Conservation (phyloP, 2,797 vertebrate species). For the Borostomias antarcticus region DNA sequence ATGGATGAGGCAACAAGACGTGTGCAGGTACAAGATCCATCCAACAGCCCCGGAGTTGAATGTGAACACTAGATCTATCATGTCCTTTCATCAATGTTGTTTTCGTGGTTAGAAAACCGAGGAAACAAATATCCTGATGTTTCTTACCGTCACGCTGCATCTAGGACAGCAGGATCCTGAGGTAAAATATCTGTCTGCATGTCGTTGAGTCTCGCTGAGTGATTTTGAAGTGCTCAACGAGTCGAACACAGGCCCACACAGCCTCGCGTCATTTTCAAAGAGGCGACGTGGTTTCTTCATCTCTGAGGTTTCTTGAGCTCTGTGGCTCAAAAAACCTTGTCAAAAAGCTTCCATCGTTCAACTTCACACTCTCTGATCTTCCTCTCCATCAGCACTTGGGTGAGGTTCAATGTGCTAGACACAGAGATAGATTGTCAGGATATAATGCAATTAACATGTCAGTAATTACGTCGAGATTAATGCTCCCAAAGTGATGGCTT, state of each 20-base stretch:
- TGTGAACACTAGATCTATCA: no score
- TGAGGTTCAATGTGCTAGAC: not conserved
- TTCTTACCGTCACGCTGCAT: no score
- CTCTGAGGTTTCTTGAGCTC: not conserved
- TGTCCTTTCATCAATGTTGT: not conserved
- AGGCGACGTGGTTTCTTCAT: not conserved
- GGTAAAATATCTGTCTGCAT: not conserved
- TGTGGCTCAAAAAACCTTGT: no score
- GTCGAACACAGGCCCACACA: no score
- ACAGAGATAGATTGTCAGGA: not conserved
- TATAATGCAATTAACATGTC: not conserved
- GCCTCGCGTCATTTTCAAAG: not conserved
- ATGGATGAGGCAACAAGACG: no score
- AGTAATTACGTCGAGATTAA: slow-evolving; percentile 2
- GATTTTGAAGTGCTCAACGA: not conserved
- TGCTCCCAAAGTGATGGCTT: no score
- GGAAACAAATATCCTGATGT: not conserved
- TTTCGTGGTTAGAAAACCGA: no score
- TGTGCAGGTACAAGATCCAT: no score
- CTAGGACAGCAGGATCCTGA: no score
- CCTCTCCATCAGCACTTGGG: not conserved
- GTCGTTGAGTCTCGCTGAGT: not conserved
- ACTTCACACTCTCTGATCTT: no score
- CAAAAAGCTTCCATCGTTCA: not conserved
- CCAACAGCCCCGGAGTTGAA: not conserved